A percentile compares a stretch with the other conserved stretches of the same genome.
Evolutionary conservation across 2,113 vertebrate genomes (phyloP).

Genomic region (Dascyllus trimaculatus): DNA sequence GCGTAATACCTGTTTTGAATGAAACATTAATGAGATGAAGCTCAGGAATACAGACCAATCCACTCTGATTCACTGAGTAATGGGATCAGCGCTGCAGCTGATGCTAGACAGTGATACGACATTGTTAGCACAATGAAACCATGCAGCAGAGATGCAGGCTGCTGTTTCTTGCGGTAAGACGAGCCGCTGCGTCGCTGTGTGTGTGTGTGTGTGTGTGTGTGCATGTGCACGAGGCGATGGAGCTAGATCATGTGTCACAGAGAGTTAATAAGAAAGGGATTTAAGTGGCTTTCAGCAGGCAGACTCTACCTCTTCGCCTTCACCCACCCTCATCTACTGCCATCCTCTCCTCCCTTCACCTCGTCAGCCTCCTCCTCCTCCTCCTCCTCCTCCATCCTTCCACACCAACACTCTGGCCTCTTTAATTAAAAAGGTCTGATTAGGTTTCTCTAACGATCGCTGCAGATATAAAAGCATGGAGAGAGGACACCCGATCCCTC

Average conservation of each 20-base stretch:
- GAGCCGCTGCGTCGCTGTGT: conserved; percentile 22
- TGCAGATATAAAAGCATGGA: conserved; percentile 35
- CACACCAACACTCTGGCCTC: conserved; percentile 39
- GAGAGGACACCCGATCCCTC: conserved; percentile 26
- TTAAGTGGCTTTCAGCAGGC: conserved; percentile 64
- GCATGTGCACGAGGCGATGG: conserved; percentile 1
- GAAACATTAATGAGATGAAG: not conserved
- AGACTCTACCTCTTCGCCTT: conserved; percentile 37
- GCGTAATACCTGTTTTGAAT: not conserved
- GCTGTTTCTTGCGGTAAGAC: conserved; percentile 18
- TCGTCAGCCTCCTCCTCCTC: not conserved
- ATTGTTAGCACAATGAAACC: not conserved
- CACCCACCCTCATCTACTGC: conserved; percentile 24
- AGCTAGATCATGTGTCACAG: conserved; percentile 66
- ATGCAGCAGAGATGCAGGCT: not conserved
- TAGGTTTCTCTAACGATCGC: conserved; percentile 56
- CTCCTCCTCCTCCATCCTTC: conserved; percentile 10
- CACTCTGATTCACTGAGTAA: not conserved
- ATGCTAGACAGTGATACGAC: not conserved
- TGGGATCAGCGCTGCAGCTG: not conserved
- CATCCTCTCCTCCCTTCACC: conserved; percentile 6
- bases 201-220: conserved; percentile 15
- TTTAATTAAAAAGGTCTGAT: conserved; percentile 72
- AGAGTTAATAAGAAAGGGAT: conserved; percentile 82
- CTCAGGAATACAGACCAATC: not conserved